Percentiles rank a stretch among this genome's conserved stretches.
Evolutionary conservation across 2,113 vertebrate species (phyloP).

Genomic region (Laticauda colubrina): DNA sequence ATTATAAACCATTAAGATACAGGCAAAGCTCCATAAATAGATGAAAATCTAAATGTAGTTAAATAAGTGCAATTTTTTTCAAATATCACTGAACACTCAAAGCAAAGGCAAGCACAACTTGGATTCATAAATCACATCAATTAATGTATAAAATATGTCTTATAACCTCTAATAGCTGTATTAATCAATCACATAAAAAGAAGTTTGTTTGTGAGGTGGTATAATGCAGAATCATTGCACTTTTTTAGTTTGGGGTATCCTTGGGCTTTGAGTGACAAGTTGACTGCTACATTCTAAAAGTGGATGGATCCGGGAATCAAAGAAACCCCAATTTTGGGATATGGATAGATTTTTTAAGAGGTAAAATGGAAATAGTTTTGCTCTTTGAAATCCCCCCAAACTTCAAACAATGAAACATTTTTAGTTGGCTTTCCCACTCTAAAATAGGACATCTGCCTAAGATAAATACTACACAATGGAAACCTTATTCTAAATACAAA

Average conservation of each 20-base stretch:
- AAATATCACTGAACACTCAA: not conserved
- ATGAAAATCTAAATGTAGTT: not conserved
- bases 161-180: not conserved
- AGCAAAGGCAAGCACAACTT: not conserved
- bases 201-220: not conserved
- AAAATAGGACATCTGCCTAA: not conserved
- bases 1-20: not conserved
- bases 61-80: not conserved
- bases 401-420: not conserved
- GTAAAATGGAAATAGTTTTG: not conserved
- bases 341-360: not conserved
- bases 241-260: not conserved
- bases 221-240: not conserved
- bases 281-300: not conserved
- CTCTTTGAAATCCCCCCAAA: not conserved
- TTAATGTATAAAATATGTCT: not conserved
- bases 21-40: not conserved
- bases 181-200: not conserved
- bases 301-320: not conserved
- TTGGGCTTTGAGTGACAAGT: not conserved
- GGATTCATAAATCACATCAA: not conserved
- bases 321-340: not conserved
- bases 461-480: not conserved
- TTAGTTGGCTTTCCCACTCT: not conserved
- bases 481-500: not conserved